Conservation (phyloP, 2,113 vertebrate species). For the Percopsis transmontana region DNA sequence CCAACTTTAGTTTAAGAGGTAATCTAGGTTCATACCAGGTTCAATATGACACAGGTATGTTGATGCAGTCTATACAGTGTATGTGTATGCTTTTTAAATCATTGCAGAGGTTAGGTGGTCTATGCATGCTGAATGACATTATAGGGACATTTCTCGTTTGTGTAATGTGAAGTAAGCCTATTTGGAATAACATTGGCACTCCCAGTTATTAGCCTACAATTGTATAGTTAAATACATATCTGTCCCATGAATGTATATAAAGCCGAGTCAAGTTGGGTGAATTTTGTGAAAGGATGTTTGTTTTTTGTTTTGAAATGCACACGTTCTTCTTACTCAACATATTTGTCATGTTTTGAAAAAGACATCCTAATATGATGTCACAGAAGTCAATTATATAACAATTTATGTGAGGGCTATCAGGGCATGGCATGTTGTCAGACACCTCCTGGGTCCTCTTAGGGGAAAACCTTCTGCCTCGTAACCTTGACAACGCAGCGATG, state of each 20-base stretch:
- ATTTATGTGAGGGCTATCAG: constrained; percentile 63
- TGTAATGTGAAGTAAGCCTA: too few relatives aligned
- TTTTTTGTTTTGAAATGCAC: neutral
- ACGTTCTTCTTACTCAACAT: too few relatives aligned
- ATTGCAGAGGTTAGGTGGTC: neutral
- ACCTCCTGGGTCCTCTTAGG: constrained; percentile 59
- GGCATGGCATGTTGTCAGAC: constrained; percentile 49
- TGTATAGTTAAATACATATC: too few relatives aligned
- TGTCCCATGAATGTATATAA: too few relatives aligned
- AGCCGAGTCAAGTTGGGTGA: too few relatives aligned
- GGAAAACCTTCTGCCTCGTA: constrained; percentile 58
- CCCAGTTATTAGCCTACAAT: too few relatives aligned
- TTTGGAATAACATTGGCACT: too few relatives aligned
- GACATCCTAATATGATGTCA: neutral
- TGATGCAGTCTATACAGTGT: neutral
- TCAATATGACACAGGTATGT: too few relatives aligned
- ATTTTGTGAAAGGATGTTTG: neutral
- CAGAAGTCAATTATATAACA: constrained; percentile 52
- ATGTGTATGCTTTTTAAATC: neutral
- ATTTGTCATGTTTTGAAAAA: constrained; percentile 26
- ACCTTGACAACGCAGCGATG: constrained; percentile 45
- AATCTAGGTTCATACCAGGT: too few relatives aligned
- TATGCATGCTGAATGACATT: neutral
- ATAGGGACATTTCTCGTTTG: too few relatives aligned
- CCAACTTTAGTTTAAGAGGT: too few relatives aligned